Base-by-base conservation (phyloP, 2,888 invertebrate species). In the Mycalesis mineus region DNA sequence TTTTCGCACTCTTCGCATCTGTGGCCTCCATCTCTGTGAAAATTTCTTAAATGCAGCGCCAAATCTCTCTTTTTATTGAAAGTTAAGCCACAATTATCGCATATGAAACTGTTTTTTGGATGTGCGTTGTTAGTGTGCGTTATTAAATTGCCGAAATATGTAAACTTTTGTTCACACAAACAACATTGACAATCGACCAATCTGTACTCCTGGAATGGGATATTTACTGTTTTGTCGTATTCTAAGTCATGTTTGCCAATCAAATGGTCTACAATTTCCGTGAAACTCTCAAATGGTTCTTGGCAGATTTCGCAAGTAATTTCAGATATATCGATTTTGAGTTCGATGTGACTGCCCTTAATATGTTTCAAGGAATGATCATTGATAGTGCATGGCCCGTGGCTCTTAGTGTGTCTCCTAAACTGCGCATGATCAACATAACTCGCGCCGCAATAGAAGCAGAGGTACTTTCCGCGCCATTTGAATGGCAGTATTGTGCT, bases 401-500 rank as follows among this genome's bases (percentile, higher is more conserved):
- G 88, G 0, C 80, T 73, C 65, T 74, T 76, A 0, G 83, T 85
- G 54, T 88, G 88, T 37, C 80, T 80, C 71, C 72, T 80, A 33
- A 88, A 78, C n/a, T 80, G 78, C 2, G 61, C 45, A 57, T 86
- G 83, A 39, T 83, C 77, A 0, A 72, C 62, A 59, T 72, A 76
- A 55, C 67, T 74, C 64, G 77, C 71, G 6, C 79, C 79, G 67
- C 88, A 88, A 72, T 84, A 86, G 69, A 84, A 88, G 65, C 88
- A 88, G 7, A 79, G 67, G 58, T 78, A 84, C 59, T 72, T 76
- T 17, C 80, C 80, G n/a, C 80, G 75, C 88, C 87, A 87, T 75
- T 85, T 85, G 71, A 88, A 88, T 29, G 88, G 88, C 57, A 87
- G 69, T 50, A 88, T 72, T 0, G 84, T 72, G 0, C 87, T 86